Conservation (phyloP, 2,888 invertebrate genomes). For the Ellobium chinense region DNA sequence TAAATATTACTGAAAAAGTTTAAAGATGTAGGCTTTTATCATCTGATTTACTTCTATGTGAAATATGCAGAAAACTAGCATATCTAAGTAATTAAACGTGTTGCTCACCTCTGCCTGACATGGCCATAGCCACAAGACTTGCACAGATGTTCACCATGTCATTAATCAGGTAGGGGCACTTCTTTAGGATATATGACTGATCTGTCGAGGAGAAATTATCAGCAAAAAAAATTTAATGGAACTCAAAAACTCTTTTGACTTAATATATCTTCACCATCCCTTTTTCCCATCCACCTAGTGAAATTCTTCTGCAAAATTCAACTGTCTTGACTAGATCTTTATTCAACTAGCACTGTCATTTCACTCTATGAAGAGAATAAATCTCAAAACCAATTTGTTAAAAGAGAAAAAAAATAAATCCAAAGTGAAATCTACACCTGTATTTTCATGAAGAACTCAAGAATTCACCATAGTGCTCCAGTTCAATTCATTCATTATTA, state of each 20-base stretch:
- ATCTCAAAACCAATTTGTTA: too few relatives aligned
- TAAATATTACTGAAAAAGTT: too few relatives aligned
- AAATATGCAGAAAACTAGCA: too few relatives aligned
- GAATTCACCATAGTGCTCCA: too few relatives aligned
- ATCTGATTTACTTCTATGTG: too few relatives aligned
- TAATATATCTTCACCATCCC: neutral
- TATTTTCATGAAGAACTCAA: too few relatives aligned
- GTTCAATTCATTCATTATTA: too few relatives aligned
- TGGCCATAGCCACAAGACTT: slow-evolving; percentile 91
- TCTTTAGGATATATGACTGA: slow-evolving; percentile 82
- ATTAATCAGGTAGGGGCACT: slow-evolving; percentile 96
- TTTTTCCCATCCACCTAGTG: neutral
- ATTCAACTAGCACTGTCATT: neutral
- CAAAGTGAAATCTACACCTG: too few relatives aligned
- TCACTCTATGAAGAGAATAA: too few relatives aligned
- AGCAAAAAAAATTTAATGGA: slow-evolving; percentile 2
- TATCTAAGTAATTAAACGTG: too few relatives aligned
- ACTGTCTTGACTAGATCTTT: neutral
- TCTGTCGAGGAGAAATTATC: slow-evolving; percentile 63
- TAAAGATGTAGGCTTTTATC: too few relatives aligned
- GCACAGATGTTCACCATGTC: slow-evolving; percentile 98
- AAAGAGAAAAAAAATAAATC: too few relatives aligned
- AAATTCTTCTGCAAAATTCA: neutral
- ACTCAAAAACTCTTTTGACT: neutral
- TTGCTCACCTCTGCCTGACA: slow-evolving; percentile 87